Evolutionary conservation across 2,888 invertebrate species (phyloP).

Genomic region (Aphelenchoides bicaudatus): DNA sequence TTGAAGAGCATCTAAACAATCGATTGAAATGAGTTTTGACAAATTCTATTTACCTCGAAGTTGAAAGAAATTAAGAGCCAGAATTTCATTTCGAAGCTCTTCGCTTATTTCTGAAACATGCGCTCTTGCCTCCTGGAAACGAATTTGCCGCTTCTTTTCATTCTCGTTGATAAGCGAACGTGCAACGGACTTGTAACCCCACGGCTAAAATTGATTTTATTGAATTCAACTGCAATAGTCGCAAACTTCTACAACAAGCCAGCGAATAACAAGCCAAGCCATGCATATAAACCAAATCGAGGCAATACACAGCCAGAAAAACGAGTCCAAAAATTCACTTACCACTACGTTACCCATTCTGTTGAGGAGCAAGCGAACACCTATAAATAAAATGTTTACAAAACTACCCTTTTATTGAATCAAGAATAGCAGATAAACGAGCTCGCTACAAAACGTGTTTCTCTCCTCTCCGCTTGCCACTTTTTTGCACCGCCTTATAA

Average conservation of each 20-base stretch:
- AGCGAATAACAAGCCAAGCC: slow-evolving; percentile 13
- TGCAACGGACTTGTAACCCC: slow-evolving; percentile 3
- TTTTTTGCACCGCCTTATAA: not conserved
- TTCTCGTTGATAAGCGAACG: slow-evolving; percentile 21
- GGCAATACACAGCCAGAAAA: not conserved
- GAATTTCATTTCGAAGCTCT: slow-evolving; percentile 22
- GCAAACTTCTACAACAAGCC: slow-evolving; percentile 15
- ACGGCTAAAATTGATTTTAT: slow-evolving; percentile 22
- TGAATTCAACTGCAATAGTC: not conserved
- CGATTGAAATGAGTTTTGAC: not conserved
- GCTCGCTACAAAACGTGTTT: no score
- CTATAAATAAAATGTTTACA: no score
- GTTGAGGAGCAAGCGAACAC: slow-evolving; percentile 1
- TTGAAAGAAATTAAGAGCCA: slow-evolving; percentile 23
- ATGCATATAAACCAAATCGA: not conserved
- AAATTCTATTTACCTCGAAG: slow-evolving; percentile 23
- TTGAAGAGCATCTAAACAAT: slow-evolving; percentile 48
- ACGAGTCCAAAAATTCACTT: slow-evolving; percentile 8
- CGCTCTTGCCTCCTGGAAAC: slow-evolving; percentile 26
- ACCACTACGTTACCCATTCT: slow-evolving; percentile 19
- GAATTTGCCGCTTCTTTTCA: slow-evolving; percentile 24
- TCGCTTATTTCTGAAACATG: slow-evolving; percentile 19
- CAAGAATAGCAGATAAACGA: no score
- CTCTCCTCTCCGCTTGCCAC: no score
- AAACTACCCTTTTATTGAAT: no score